Conservation (phyloP, 2,888 invertebrate species). For the Notodonta ziczac region DNA sequence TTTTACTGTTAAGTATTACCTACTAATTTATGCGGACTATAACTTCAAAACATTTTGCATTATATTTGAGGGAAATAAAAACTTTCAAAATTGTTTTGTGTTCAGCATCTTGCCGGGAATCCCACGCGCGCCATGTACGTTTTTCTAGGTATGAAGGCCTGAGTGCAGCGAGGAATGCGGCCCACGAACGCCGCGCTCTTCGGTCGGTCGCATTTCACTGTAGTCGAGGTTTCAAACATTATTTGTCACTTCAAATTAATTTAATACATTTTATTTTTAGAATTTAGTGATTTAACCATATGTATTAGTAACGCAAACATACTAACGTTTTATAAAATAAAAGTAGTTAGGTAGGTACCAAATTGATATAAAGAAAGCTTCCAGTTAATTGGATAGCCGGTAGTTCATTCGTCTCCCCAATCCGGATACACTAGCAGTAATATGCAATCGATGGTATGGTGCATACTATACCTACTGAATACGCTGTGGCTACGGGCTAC, state of each 20-base stretch:
- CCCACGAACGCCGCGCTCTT: slow-evolving; percentile 44
- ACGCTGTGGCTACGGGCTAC: slow-evolving; percentile 78
- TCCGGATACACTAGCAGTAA: slow-evolving; percentile 9
- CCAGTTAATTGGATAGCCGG: neutral
- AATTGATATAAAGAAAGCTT: neutral
- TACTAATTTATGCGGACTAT: neutral
- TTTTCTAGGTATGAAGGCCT: slow-evolving; percentile 67
- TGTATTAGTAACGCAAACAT: no score
- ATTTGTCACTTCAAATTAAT: no score
- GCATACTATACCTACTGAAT: slow-evolving; percentile 38
- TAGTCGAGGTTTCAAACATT: slow-evolving; percentile 28
- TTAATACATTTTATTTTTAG: no score
- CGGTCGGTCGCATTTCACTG: slow-evolving; percentile 38
- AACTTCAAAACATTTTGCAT: neutral
- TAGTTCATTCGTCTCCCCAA: neutral
- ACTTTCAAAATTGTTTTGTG: slow-evolving; percentile 35
- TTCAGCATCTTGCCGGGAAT: slow-evolving; percentile 62
- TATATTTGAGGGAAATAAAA: neutral
- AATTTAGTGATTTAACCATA: no score
- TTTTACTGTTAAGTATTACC: neutral
- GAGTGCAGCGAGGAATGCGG: slow-evolving; percentile 61
- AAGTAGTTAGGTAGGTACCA: no score
- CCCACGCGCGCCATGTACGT: slow-evolving; percentile 55
- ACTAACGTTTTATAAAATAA: no score
- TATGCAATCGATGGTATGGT: slow-evolving; percentile 13